Percentiles rank a stretch among this genome's conserved stretches.
These are phyloP conservation scores for Leptobrachium leishanense DNA, from an alignment of 2,113 vertebrate species.

Conservation along the genomic window DNA sequence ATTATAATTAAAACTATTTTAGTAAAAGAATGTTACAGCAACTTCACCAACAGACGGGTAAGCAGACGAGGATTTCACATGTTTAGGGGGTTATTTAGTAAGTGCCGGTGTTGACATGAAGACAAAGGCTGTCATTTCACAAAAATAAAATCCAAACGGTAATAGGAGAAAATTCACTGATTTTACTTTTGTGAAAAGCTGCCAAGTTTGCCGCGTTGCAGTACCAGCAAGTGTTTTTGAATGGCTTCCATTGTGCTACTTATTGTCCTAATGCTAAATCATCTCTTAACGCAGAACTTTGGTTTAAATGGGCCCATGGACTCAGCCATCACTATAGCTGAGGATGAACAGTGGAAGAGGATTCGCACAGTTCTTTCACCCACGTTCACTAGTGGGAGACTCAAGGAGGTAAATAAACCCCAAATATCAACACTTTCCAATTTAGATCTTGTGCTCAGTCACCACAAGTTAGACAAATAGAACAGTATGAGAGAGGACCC, in stretches of 20 bases:
- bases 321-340: constrained; percentile 52
- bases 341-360: constrained; percentile 65
- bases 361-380: constrained; percentile 64
- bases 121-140: no score
- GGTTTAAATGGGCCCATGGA: constrained; percentile 59
- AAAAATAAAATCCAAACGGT: no score
- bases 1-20: constrained; percentile 77
- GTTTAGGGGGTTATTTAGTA: not conserved
- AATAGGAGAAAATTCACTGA: no score
- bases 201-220: no score
- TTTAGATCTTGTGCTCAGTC: no score
- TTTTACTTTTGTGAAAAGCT: no score
- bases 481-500: no score
- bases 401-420: constrained; percentile 59
- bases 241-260: no score
- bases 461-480: no score
- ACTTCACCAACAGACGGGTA: constrained; percentile 86
- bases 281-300: constrained; percentile 46
- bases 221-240: no score
- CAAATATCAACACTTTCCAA: no score
- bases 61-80: constrained; percentile 39
- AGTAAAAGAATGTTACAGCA: constrained; percentile 82
- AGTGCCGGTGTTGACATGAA: no score
- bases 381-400: constrained; percentile 62
- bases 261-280: not conserved